A percentile compares a stretch with the other conserved stretches of the same genome.
These are phyloP conservation scores for Parazoanthus darwini DNA, from an alignment of 92 coral and sea anemone species.

Conservation along the genomic window DNA sequence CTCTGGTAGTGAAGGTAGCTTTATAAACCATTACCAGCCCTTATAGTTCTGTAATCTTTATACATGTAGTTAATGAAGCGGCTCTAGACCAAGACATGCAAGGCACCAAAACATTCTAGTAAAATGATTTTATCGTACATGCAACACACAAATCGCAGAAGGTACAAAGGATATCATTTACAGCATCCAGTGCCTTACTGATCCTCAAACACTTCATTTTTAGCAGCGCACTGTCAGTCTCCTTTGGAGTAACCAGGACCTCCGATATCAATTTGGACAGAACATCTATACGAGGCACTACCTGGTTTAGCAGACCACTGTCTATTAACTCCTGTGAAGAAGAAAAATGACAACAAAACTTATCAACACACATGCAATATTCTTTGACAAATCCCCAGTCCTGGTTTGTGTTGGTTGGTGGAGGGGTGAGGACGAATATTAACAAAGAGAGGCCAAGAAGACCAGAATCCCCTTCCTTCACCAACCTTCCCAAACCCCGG, in stretches of 20 bases:
- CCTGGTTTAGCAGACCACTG: slow-evolving; percentile 63
- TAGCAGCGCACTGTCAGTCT: slow-evolving; percentile 70
- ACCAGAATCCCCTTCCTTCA: too few relatives aligned
- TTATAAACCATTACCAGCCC: too few relatives aligned
- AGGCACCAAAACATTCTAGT: neutral
- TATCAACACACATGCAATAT: neutral
- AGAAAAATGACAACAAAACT: neutral
- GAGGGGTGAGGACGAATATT: too few relatives aligned
- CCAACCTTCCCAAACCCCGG: too few relatives aligned
- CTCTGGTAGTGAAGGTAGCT: too few relatives aligned
- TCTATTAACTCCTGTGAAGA: slow-evolving; percentile 75
- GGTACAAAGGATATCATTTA: slow-evolving; percentile 80
- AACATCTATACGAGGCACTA: slow-evolving; percentile 60
- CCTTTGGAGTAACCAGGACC: slow-evolving; percentile 76
- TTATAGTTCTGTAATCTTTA: too few relatives aligned
- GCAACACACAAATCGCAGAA: neutral
- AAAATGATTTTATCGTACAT: neutral
- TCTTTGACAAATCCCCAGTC: too few relatives aligned
- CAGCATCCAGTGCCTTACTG: slow-evolving; percentile 81
- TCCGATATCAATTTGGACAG: slow-evolving; percentile 66
- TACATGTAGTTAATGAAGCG: too few relatives aligned
- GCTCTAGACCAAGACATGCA: neutral
- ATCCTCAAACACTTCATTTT: slow-evolving; percentile 75
- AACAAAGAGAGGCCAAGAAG: too few relatives aligned
- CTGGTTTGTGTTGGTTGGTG: neutral